phyloP scores from a whole-genome alignment of 2,888 invertebrate genomes.

The Dryocosmus kuriphilus region DNA sequence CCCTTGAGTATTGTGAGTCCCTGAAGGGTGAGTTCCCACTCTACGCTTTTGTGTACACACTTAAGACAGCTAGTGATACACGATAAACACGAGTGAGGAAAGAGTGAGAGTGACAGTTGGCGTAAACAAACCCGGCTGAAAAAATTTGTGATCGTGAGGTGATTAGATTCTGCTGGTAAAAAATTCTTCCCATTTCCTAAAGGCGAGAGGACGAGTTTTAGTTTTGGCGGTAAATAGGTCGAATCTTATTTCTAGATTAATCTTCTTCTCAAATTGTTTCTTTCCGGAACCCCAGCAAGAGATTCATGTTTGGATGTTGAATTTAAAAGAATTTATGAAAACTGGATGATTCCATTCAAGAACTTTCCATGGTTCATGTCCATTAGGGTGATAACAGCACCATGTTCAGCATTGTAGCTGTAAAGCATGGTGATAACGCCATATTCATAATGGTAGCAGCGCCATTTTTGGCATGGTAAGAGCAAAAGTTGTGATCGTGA shows the following conservation, averaged over 20 bases:
- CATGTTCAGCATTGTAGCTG: no score
- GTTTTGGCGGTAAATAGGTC: conserved; percentile 9
- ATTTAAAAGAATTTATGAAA: no score
- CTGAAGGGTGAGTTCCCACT: not conserved
- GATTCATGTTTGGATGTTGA: no score
- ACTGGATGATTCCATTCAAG: no score
- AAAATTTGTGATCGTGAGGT: not conserved
- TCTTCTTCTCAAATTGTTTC: not conserved
- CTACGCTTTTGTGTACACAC: conserved; percentile 4
- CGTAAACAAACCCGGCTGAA: conserved; percentile 15
- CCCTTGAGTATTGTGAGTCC: not conserved
- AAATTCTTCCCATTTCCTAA: conserved; percentile 9
- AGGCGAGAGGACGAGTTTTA: conserved; percentile 1
- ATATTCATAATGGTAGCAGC: no score
- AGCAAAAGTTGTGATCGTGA: no score
- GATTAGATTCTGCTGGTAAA: conserved; percentile 10
- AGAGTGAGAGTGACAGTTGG: not conserved
- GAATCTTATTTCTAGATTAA: conserved; percentile 1
- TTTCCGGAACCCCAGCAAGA: not conserved
- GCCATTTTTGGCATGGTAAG: no score
- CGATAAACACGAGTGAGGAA: conserved; percentile 27
- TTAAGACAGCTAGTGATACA: conserved; percentile 19
- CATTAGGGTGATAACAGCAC: no score
- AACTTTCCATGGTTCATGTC: no score
- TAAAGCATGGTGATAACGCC: no score